A percentile compares a stretch with the other conserved stretches of the same genome.
These are phyloP conservation scores for Catalaphyllia jardinei DNA, from an alignment of 64 coral and sea anemone genomes.

Conservation along the genomic window DNA sequence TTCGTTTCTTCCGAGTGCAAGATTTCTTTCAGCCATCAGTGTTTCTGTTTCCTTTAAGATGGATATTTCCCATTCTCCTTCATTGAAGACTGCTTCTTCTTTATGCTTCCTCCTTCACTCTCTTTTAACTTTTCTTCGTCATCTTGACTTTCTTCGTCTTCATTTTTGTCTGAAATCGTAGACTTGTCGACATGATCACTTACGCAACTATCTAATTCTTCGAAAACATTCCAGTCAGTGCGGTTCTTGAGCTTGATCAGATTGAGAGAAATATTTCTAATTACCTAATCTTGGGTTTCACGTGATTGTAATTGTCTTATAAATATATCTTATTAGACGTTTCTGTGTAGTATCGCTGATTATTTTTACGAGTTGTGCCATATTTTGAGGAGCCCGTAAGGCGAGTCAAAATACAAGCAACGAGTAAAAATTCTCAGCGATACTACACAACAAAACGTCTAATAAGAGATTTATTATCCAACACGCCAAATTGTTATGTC, in stretches of 20 bases:
- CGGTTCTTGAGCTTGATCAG: not conserved
- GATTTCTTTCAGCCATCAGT: constrained; percentile 26
- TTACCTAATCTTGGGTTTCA: too few relatives aligned
- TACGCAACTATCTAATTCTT: not conserved
- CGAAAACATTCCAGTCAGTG: not conserved
- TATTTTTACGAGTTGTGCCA: too few relatives aligned
- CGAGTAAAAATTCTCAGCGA: too few relatives aligned
- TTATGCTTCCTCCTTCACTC: not conserved
- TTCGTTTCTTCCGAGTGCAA: constrained; percentile 16
- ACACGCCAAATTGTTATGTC: too few relatives aligned
- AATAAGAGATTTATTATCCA: too few relatives aligned
- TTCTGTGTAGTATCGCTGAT: too few relatives aligned
- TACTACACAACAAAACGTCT: too few relatives aligned
- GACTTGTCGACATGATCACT: not conserved
- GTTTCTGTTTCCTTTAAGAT: constrained; percentile 37
- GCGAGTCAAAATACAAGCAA: too few relatives aligned
- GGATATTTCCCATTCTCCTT: not conserved
- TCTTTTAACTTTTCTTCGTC: not conserved
- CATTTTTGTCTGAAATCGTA: not conserved
- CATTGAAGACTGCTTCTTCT: not conserved
- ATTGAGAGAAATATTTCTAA: not conserved
- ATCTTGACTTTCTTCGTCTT: not conserved
- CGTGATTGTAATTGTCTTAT: too few relatives aligned
- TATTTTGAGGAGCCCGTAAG: too few relatives aligned
- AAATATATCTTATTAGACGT: too few relatives aligned